Percentiles rank a stretch among this genome's conserved stretches.
Evolutionary conservation across 2,888 invertebrate genomes (phyloP).

Genomic region (Merodon equestris): DNA sequence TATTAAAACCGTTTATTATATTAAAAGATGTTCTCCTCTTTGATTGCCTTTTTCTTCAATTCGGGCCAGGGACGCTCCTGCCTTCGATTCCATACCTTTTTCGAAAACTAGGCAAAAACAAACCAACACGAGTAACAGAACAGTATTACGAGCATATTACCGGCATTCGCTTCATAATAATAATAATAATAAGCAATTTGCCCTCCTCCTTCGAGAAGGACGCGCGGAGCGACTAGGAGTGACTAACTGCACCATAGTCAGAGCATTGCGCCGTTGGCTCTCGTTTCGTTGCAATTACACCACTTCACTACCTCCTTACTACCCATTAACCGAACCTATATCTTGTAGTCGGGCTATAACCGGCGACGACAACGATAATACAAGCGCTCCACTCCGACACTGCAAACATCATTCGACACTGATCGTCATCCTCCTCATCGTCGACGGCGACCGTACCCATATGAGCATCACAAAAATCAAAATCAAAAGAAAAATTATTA

Average conservation of each 20-base stretch:
- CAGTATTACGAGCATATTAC: conserved; percentile 52
- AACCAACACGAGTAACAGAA: background rate
- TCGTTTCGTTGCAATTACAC: conserved; percentile 47
- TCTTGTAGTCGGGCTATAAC: conserved; percentile 48
- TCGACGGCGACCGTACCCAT: conserved; percentile 37
- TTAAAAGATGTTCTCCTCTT: too few species aligned
- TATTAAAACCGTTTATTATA: too few species aligned
- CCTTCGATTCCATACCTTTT: background rate
- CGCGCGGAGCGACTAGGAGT: conserved; percentile 16
- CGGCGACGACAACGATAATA: conserved; percentile 21
- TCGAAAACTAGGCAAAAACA: too few species aligned
- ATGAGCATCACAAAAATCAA: conserved; percentile 6
- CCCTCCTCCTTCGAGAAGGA: conserved; percentile 43
- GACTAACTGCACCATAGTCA: conserved; percentile 2
- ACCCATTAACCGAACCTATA: conserved; percentile 61
- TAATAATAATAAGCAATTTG: conserved; percentile 68
- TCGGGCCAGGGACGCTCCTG: conserved; percentile 21
- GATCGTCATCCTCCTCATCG: too few species aligned
- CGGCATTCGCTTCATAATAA: conserved; percentile 60
- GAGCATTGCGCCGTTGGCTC: conserved; percentile 41
- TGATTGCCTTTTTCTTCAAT: background rate
- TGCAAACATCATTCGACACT: too few species aligned
- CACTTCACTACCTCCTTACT: conserved; percentile 49
- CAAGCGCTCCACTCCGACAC: conserved; percentile 3
- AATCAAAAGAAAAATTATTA: conserved; percentile 41